Percentiles rank a stretch among this genome's conserved stretches.
phyloP scores from a whole-genome alignment of 2,888 invertebrate species.

The Apodemia mormo region DNA sequence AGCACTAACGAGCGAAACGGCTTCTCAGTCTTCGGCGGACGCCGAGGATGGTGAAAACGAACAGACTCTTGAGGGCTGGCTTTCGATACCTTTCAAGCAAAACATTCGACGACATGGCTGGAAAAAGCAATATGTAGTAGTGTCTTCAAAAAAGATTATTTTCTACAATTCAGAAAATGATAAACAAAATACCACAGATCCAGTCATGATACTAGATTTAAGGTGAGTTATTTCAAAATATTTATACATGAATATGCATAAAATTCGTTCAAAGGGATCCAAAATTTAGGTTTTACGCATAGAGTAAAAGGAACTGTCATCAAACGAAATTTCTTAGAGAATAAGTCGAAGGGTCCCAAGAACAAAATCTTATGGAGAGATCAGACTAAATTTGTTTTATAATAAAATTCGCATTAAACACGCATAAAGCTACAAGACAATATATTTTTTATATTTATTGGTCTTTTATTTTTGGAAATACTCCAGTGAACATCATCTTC shows the following conservation, averaged over 20 bases:
- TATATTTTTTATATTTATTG: no score
- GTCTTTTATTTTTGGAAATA: no score
- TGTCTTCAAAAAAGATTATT: conserved; percentile 97
- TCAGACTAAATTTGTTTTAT: no score
- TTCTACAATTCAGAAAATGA: conserved; percentile 98
- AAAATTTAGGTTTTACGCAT: no score
- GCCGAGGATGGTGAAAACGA: conserved; percentile 91
- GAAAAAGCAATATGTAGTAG: conserved; percentile 98
- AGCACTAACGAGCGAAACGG: conserved; percentile 91
- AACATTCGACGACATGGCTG: conserved; percentile 97
- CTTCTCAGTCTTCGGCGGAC: conserved; percentile 94
- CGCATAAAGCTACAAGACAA: no score
- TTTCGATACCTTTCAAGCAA: conserved; percentile 96
- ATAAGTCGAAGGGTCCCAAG: no score
- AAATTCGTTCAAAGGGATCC: no score
- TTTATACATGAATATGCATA: neutral
- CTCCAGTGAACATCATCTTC: no score
- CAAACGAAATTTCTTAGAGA: no score
- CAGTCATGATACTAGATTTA: conserved; percentile 96
- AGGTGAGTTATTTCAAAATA: conserved; percentile 82
- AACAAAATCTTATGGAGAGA: no score
- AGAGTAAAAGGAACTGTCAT: no score
- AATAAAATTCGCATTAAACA: no score
- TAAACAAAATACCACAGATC: conserved; percentile 96
- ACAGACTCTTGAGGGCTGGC: conserved; percentile 95